phyloP scores from a whole-genome alignment of 2,113 vertebrate species.

The Lucifuga dentata region DNA sequence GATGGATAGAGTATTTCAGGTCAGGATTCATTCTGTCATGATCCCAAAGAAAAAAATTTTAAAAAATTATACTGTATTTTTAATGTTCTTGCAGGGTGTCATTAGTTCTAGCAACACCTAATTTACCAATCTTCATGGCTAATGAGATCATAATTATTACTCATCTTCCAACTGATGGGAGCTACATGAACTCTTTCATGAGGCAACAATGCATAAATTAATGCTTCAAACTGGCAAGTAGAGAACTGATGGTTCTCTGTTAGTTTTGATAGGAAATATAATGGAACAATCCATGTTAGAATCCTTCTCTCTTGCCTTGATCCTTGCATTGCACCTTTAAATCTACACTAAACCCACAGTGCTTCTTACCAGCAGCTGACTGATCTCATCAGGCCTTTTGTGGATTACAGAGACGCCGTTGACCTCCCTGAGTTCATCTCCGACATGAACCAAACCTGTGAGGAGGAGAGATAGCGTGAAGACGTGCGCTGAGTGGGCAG shows the following conservation, averaged over 20 bases:
- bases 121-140: no score
- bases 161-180: no score
- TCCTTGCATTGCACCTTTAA: no score
- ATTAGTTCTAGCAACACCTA: no score
- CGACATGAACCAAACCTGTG: conserved; percentile 94
- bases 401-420: conserved; percentile 92
- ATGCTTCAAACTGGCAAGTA: no score
- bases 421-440: conserved; percentile 95
- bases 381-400: conserved; percentile 96
- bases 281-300: no score
- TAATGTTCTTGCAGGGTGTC: no score
- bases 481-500: background rate
- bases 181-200: no score
- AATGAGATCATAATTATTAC: no score
- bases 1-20: background rate
- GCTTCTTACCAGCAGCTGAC: conserved; percentile 91
- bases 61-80: background rate
- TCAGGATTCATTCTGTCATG: background rate
- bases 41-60: background rate
- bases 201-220: no score
- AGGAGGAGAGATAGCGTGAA: background rate
- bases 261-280: no score
- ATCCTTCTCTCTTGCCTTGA: background rate
- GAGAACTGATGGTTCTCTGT: no score
- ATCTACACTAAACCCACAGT: background rate